Evolutionary conservation across 2,113 vertebrate genomes (phyloP).

Genomic region (Gallinago undulata): DNA sequence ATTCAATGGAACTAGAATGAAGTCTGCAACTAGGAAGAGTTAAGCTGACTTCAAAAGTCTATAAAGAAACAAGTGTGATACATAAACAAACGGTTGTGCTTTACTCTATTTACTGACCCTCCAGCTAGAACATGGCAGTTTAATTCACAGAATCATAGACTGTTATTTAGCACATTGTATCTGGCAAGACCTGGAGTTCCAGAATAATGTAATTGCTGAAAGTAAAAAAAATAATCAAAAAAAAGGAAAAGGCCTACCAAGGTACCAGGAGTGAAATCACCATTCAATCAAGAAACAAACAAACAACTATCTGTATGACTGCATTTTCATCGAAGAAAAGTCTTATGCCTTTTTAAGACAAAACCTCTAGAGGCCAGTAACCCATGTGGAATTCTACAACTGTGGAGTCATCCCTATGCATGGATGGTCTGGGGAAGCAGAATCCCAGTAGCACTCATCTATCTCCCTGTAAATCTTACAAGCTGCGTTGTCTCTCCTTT

Average conservation of each 20-base stretch:
- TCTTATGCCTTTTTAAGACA: not conserved
- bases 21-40: not conserved
- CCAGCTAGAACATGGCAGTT: not conserved
- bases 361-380: not conserved
- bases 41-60: not conserved
- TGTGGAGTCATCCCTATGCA: no score
- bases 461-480: rapidly evolving
- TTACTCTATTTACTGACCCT: not conserved
- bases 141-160: not conserved
- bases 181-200: not conserved
- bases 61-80: not conserved
- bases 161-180: not conserved
- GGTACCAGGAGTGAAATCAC: not conserved
- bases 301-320: not conserved
- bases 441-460: not conserved
- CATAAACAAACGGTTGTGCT: not conserved
- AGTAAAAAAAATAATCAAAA: not conserved
- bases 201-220: not conserved
- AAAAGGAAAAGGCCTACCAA: not conserved
- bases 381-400: not conserved
- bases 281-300: not conserved
- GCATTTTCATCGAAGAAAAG: not conserved
- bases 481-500: not conserved
- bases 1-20: not conserved
- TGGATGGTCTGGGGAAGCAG: not conserved